phyloP scores from a whole-genome alignment of 1,140 invertebrate species.

The Octopus bimaculoides region DNA sequence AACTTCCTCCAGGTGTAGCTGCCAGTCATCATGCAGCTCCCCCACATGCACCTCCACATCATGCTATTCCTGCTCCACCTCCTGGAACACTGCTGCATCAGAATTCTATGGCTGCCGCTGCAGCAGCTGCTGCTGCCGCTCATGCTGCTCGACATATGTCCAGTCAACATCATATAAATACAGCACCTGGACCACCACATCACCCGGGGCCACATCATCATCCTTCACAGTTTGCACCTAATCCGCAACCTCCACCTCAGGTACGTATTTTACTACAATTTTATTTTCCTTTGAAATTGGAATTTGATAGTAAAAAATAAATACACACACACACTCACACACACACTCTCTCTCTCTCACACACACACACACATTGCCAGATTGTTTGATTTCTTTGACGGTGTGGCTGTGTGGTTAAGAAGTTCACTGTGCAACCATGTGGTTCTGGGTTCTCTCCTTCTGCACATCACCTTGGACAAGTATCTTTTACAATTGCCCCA shows the following conservation, averaged over 20 bases:
- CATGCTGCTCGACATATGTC: constrained; percentile 41
- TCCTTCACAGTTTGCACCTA: constrained; percentile 26
- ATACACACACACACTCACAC: no score
- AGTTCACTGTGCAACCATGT: no score
- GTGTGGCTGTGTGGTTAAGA: no score
- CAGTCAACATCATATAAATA: constrained; percentile 22
- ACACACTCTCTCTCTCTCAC: no score
- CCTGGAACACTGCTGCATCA: constrained; percentile 38
- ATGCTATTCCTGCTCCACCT: constrained; percentile 27
- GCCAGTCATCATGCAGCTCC: constrained; percentile 19
- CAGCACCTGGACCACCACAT: constrained; percentile 22
- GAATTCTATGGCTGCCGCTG: constrained; percentile 24
- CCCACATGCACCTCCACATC: constrained; percentile 31
- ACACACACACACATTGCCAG: no score
- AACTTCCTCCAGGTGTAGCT: constrained; percentile 30
- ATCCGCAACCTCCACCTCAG: constrained; percentile 19
- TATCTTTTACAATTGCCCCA: no score
- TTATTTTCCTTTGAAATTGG: no score
- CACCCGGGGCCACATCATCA: constrained; percentile 4
- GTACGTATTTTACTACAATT: neutral
- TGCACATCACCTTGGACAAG: no score
- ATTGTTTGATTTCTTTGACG: no score
- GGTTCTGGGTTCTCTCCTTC: no score
- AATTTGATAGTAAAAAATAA: no score
- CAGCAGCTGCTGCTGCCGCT: neutral